These are phyloP conservation scores for Erythrocercus mccallii DNA, from an alignment of 2,113 vertebrate genomes.

Conservation along the genomic window DNA sequence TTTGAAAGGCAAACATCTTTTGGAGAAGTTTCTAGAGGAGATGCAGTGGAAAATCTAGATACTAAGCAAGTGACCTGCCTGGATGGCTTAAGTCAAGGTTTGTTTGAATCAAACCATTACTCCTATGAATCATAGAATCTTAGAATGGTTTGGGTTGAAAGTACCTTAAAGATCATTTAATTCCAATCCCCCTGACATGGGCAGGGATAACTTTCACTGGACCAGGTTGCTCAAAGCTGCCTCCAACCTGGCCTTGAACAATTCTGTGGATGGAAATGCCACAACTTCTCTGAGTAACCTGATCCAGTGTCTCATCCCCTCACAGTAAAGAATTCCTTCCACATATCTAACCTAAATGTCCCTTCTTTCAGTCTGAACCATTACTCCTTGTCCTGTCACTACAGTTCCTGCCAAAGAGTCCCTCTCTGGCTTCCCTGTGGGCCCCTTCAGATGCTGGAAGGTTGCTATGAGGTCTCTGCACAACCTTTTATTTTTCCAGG, in stretches of 20 bases:
- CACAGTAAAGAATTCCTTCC: not conserved
- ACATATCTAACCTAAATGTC: not conserved
- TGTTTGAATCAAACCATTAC: constrained; percentile 15
- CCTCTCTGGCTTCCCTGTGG: not conserved
- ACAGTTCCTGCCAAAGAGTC: not conserved
- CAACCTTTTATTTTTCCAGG: not conserved
- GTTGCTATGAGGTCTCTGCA: not conserved
- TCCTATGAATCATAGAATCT: not conserved
- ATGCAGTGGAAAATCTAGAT: constrained; percentile 71
- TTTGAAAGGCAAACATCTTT: constrained; percentile 79
- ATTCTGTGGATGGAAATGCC: not conserved
- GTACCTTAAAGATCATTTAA: not conserved
- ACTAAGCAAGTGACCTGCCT: constrained; percentile 71
- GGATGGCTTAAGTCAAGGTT: constrained; percentile 80
- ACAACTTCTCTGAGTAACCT: not conserved
- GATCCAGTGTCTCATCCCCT: not conserved
- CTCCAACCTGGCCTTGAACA: not conserved
- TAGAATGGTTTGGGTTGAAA: not conserved
- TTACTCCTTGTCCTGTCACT: not conserved
- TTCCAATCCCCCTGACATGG: not conserved
- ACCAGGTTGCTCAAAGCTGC: not conserved
- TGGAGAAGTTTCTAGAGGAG: constrained; percentile 69
- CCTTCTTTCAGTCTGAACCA: not conserved
- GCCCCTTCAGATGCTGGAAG: not conserved
- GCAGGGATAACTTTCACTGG: not conserved